Conservation (phyloP, 2,797 vertebrate species). For the Sciurus carolinensis region DNA sequence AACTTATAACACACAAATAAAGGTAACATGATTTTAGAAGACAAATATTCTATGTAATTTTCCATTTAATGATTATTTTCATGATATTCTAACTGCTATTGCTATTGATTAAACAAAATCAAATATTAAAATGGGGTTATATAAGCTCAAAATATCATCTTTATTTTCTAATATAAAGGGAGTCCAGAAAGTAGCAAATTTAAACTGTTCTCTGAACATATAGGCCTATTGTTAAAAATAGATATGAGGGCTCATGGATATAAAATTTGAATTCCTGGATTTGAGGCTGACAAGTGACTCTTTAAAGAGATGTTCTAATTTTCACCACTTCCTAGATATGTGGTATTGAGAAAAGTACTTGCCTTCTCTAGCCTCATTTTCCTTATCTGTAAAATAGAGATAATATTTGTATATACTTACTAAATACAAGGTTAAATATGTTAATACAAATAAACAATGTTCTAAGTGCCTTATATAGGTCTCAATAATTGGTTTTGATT, state of each 20-base stretch:
- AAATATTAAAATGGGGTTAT: not conserved
- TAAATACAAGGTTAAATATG: not conserved
- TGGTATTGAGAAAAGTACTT: not conserved
- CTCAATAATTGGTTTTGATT: not conserved
- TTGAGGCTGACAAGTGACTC: not conserved
- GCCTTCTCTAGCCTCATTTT: not conserved
- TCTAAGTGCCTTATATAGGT: not conserved
- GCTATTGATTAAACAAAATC: not conserved
- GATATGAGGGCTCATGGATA: not conserved
- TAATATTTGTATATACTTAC: not conserved
- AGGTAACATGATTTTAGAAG: not conserved
- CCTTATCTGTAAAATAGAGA: not conserved
- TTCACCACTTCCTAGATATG: not conserved
- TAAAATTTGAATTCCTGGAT: not conserved
- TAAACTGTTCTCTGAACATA: not conserved
- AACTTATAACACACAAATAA: not conserved
- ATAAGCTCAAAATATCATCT: conserved; percentile 15
- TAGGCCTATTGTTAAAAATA: not conserved
- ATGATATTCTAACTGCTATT: not conserved
- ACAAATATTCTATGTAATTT: not conserved
- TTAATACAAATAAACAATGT: not conserved
- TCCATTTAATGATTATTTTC: not conserved
- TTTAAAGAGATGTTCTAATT: not conserved
- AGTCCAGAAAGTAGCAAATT: not conserved
- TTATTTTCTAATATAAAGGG: not conserved